These are phyloP conservation scores for Thamnaconus septentrionalis DNA, from an alignment of 2,113 vertebrate species.

Conservation along the genomic window DNA sequence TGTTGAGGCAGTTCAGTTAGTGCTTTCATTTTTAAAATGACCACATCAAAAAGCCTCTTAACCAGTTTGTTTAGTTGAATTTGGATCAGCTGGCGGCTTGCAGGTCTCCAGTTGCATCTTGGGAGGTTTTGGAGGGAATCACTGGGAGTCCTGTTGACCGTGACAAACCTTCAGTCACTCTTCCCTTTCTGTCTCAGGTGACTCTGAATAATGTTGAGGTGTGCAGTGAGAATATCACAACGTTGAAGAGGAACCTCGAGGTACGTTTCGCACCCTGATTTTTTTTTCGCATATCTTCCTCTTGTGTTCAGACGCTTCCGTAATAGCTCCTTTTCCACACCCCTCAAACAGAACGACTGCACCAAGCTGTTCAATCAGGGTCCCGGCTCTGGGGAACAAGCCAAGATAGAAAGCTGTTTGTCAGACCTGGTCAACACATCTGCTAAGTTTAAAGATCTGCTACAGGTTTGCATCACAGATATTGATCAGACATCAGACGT, in stretches of 20 bases:
- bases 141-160: background rate
- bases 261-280: conserved; percentile 58
- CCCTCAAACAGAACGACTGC: conserved; percentile 85
- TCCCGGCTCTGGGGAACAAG: conserved; percentile 83
- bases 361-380: conserved; percentile 90
- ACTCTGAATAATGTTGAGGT: conserved; percentile 95
- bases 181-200: conserved; percentile 74
- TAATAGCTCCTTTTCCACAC: background rate
- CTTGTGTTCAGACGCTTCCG: background rate
- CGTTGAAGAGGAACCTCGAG: conserved; percentile 95
- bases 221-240: conserved; percentile 96
- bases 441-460: conserved; percentile 91
- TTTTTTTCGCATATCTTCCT: background rate
- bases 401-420: conserved; percentile 97
- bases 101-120: too few species aligned
- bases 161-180: background rate
- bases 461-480: conserved; percentile 80
- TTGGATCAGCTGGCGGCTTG: background rate
- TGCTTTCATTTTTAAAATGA: conserved; percentile 29
- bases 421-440: conserved; percentile 90
- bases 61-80: background rate
- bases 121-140: background rate
- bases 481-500: background rate
- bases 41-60: conserved; percentile 21
- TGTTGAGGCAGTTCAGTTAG: conserved; percentile 1